Evolutionary conservation across 2,888 invertebrate genomes (phyloP).

Genomic region (Troglohyphantes excavatus): DNA sequence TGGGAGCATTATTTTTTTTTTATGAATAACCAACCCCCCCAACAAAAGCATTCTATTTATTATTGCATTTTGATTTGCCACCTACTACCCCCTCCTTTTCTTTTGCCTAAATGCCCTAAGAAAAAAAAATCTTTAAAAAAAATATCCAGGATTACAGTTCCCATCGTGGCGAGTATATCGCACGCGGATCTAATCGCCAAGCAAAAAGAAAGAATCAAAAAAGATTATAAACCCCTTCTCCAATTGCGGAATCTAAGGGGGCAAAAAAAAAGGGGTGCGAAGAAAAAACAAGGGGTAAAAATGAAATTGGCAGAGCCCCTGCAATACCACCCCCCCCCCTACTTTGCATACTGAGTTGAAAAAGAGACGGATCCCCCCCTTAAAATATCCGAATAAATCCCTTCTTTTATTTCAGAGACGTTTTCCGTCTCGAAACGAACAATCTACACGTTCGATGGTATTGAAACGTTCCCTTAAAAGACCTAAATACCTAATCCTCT

Average conservation of each 20-base stretch:
- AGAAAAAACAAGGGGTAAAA: slow-evolving; percentile 24
- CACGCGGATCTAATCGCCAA: slow-evolving; percentile 65
- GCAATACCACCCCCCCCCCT: slow-evolving; percentile 53
- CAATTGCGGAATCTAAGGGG: slow-evolving; percentile 30
- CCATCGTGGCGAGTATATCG: neutral
- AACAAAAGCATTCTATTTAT: neutral
- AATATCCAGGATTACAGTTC: slow-evolving; percentile 70
- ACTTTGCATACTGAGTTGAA: slow-evolving; percentile 68
- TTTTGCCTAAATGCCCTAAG: neutral
- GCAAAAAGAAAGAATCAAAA: slow-evolving; percentile 44
- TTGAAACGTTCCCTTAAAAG: slow-evolving; percentile 50
- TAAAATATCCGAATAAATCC: slow-evolving; percentile 70
- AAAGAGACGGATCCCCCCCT: slow-evolving; percentile 40
- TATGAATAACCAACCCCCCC: neutral
- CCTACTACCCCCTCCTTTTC: slow-evolving; percentile 26
- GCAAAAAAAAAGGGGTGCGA: slow-evolving; percentile 39
- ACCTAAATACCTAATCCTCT: slow-evolving; percentile 74
- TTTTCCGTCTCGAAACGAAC: slow-evolving; percentile 40
- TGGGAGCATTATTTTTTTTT: too few species aligned
- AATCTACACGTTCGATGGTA: slow-evolving; percentile 33
- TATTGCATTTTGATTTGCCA: slow-evolving; percentile 34
- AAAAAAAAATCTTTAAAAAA: neutral
- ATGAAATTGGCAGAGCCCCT: slow-evolving; percentile 45
- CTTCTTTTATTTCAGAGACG: slow-evolving; percentile 43
- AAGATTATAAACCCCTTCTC: slow-evolving; percentile 50